Percentiles rank a stretch among this genome's conserved stretches.
Evolutionary conservation across 2,888 invertebrate genomes (phyloP).

Genomic region (Sphaerophoria rueppellii): DNA sequence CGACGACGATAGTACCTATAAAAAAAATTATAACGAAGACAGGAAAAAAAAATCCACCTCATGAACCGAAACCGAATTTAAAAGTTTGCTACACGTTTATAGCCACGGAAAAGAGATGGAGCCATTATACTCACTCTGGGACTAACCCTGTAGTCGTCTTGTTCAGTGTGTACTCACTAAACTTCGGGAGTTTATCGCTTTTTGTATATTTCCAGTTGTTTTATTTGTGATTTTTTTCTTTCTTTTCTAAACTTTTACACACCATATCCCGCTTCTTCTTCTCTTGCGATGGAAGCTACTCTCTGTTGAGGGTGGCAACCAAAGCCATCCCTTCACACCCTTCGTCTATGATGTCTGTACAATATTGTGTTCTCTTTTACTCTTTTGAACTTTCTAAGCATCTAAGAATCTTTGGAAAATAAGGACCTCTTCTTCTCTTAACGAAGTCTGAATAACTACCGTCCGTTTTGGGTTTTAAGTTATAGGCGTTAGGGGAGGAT

Average conservation of each 20-base stretch:
- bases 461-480: constrained; percentile 6
- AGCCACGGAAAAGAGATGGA: constrained; percentile 57
- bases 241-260: constrained; percentile 60
- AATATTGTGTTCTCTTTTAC: constrained; percentile 48
- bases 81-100: constrained; percentile 49
- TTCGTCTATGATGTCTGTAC: background rate
- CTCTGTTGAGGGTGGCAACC: background rate
- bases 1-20: constrained; percentile 17
- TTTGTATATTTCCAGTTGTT: constrained; percentile 43
- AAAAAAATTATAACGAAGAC: constrained; percentile 14
- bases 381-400: constrained; percentile 27
- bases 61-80: constrained; percentile 43
- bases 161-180: constrained; percentile 62
- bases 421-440: constrained; percentile 18
- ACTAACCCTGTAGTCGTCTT: constrained; percentile 50
- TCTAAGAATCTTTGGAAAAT: background rate
- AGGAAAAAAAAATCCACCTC: too few relatives aligned
- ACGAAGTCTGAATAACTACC: constrained; percentile 25
- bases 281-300: background rate
- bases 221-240: constrained; percentile 20
- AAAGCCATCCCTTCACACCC: background rate
- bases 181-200: constrained; percentile 64
- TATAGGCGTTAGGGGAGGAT: background rate
- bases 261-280: background rate
- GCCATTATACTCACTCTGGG: constrained; percentile 35